A percentile compares a stretch with the other conserved stretches of the same genome.
phyloP scores from a whole-genome alignment of 2,888 invertebrate species.

The Andrena trimmerana region DNA sequence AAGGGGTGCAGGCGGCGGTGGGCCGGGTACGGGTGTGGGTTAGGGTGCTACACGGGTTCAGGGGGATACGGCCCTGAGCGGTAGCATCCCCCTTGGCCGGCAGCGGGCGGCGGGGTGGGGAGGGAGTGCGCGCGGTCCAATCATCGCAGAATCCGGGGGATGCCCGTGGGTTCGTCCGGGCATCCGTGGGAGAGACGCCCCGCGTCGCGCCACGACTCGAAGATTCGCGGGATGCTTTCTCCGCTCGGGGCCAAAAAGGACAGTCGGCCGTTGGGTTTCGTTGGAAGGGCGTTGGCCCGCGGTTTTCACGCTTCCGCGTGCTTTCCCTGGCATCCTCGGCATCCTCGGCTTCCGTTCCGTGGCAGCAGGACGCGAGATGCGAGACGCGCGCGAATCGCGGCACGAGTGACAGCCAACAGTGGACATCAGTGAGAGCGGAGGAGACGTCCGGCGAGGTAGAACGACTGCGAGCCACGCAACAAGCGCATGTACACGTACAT shows the following conservation, averaged over 20 bases:
- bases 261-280: slow-evolving; percentile 76
- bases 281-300: slow-evolving; percentile 82
- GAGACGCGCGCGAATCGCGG: slow-evolving; percentile 20
- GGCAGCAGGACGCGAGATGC: not conserved
- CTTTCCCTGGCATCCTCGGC: not conserved
- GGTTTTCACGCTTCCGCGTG: slow-evolving; percentile 22
- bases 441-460: not conserved
- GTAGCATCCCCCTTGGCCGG: slow-evolving; percentile 73
- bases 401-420: slow-evolving; percentile 11
- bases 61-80: slow-evolving; percentile 75
- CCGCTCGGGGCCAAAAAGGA: slow-evolving; percentile 78
- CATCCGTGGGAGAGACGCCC: slow-evolving; percentile 81
- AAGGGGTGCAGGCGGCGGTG: slow-evolving; percentile 1
- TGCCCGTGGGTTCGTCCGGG: slow-evolving; percentile 87
- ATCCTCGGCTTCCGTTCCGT: not conserved
- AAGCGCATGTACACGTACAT: slow-evolving; percentile 3
- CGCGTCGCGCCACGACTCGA: slow-evolving; percentile 74
- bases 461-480: not conserved
- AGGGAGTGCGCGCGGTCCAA: slow-evolving; percentile 84
- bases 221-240: slow-evolving; percentile 76
- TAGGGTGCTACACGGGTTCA: too few relatives aligned
- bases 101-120: slow-evolving; percentile 58
- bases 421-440: slow-evolving; percentile 18
- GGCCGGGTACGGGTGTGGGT: too few relatives aligned
- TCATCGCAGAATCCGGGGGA: slow-evolving; percentile 84